Base-by-base conservation (phyloP, 1,140 invertebrate species). In the Hylaeus volcanicus region DNA sequence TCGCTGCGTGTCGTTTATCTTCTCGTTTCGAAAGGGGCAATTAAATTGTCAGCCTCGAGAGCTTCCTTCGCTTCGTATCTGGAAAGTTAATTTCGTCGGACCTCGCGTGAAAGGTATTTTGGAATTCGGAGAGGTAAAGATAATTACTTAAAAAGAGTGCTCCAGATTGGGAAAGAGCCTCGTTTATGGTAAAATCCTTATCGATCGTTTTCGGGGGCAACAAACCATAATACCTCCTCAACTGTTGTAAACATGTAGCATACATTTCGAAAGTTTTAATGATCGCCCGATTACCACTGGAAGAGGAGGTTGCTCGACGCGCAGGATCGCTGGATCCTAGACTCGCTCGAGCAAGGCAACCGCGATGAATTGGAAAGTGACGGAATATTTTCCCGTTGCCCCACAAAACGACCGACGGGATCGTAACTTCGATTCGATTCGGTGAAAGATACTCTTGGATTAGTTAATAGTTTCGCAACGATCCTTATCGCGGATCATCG, bases 391-490 rank as follows among this genome's bases (percentile, higher is more conserved):
- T 71, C 39, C 26, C 48, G 45, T 48, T 68, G 65, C 45, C 45
- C 65, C 48, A 68, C n/a, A 68, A 68, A 68, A 2, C n/a, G 45
- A 37, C 14, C 37, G 37, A 1, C 68, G 66, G 11, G 51, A 70
- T 71, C 39, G 39, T 39, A 39, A 53, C 26, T 11, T 15, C 48
- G 48, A 43, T 51, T 39, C 65, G 65, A 68, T n/a, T 14, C 51
- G 68, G 51, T 37, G 9, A 26, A 39, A 48, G 48, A 70, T n/a
- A 41, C 55, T 1, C 5, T 14, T 8, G 51, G 48, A 60, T 77
- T 70, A 70, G 48, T 70, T 51, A 77, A 77, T 41, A 51, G 55
- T 77, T 77, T 76, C 74, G 74, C 53, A 68, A 75, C 51, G 73
- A 26, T 64, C 45, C 45, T 64, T 43, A 41, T 37, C 15, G 56